Percentiles rank a stretch among this genome's conserved stretches.
Evolutionary conservation across 1,140 invertebrate species (phyloP).

Genomic region (Drosophila pruinosa): DNA sequence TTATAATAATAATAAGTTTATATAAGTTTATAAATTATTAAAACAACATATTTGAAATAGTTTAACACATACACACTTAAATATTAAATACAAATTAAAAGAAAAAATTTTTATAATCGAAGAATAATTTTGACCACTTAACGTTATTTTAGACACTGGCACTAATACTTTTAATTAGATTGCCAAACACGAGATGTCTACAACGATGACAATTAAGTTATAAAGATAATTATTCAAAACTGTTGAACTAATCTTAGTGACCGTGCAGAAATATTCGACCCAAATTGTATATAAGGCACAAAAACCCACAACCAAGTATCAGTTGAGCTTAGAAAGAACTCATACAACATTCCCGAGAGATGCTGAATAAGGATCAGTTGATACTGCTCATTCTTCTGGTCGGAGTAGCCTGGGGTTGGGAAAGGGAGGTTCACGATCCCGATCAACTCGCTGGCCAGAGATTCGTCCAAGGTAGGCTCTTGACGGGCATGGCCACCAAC

Average conservation of each 20-base stretch:
- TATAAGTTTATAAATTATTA: too few species aligned
- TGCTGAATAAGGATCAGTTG: background rate
- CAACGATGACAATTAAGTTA: background rate
- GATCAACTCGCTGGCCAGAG: background rate
- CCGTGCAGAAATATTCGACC: background rate
- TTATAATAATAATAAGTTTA: too few species aligned
- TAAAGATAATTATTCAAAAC: background rate
- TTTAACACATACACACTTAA: too few species aligned
- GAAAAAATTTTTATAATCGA: too few species aligned
- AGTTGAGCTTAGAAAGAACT: background rate
- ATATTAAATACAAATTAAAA: too few species aligned
- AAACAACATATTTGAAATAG: too few species aligned
- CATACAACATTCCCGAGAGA: background rate
- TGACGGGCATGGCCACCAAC: slow-evolving; percentile 1
- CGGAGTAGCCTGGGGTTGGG: background rate
- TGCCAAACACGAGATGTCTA: background rate
- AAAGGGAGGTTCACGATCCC: slow-evolving; percentile 2
- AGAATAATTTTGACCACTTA: too few species aligned
- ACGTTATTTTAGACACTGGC: too few species aligned
- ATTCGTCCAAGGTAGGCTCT: background rate
- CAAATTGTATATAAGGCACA: slow-evolving; percentile 17
- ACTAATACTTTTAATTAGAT: too few species aligned
- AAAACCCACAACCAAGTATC: background rate
- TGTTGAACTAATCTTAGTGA: background rate
- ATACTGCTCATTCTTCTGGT: background rate